phyloP scores from a whole-genome alignment of 2,113 vertebrate species.

The Coregonus clupeaformis region DNA sequence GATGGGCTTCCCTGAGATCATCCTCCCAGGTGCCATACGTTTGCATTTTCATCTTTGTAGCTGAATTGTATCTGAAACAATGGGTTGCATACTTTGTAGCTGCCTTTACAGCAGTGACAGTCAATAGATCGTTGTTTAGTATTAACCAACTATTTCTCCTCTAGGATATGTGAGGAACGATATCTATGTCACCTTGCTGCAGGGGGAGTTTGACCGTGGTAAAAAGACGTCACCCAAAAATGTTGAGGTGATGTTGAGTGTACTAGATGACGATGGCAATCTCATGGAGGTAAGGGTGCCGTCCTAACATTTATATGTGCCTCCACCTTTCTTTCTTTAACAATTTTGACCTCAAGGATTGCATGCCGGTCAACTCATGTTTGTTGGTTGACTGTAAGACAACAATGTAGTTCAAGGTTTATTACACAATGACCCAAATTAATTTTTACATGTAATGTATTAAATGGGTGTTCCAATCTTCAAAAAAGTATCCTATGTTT shows the following conservation, averaged over 20 bases:
- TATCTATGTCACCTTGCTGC: conserved; percentile 90
- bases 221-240: conserved; percentile 98
- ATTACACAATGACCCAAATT: neutral
- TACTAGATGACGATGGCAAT: conserved; percentile 87
- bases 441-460: neutral
- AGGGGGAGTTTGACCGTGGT: conserved; percentile 96
- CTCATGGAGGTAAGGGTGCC: conserved; percentile 81
- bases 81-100: neutral
- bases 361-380: neutral
- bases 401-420: neutral
- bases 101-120: neutral
- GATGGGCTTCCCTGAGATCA: conserved; percentile 98
- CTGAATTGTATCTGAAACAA: conserved; percentile 18
- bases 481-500: neutral
- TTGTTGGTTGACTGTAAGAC: neutral
- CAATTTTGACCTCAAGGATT: neutral
- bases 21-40: conserved; percentile 85
- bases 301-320: neutral
- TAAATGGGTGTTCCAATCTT: neutral
- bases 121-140: neutral
- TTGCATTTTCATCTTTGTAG: conserved; percentile 25
- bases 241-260: conserved; percentile 90
- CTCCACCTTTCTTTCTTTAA: neutral
- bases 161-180: conserved; percentile 94
- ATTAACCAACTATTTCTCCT: conserved; percentile 20